Conservation (phyloP, 2,113 vertebrate species). For the Meleagris gallopavo region DNA sequence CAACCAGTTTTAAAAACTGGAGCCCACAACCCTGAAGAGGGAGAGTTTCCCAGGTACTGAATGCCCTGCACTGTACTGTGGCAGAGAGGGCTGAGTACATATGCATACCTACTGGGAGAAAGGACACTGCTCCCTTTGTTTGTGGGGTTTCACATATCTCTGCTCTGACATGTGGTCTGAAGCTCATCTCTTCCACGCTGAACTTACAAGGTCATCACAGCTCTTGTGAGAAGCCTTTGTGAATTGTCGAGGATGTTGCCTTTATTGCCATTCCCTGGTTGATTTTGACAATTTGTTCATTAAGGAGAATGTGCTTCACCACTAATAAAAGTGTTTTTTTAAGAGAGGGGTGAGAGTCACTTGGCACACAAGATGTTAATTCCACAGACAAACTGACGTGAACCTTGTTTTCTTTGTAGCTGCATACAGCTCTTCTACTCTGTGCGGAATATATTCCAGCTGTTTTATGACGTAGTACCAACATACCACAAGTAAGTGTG, state of each 20-base stretch:
- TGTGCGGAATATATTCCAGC: slow-evolving; percentile 93
- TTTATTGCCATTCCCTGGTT: background rate
- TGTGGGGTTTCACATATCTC: background rate
- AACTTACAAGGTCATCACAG: background rate
- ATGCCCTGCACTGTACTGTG: background rate
- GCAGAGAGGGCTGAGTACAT: background rate
- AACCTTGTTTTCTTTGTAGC: slow-evolving; percentile 66
- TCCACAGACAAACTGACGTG: background rate
- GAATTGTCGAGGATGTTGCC: background rate
- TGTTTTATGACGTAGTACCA: slow-evolving; percentile 97
- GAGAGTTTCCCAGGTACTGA: background rate
- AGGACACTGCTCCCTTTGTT: slow-evolving; percentile 24
- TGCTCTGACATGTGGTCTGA: background rate
- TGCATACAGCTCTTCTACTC: slow-evolving; percentile 93
- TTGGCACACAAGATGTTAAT: background rate
- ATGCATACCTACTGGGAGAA: background rate
- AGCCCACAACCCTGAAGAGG: background rate
- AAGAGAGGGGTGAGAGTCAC: background rate
- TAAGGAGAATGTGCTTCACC: background rate
- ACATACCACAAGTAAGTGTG: slow-evolving; percentile 93
- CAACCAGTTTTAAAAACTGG: background rate
- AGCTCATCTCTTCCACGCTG: background rate
- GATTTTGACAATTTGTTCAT: background rate
- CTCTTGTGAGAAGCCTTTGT: background rate
- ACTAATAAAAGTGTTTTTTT: background rate